Base-by-base conservation (phyloP, 2,113 vertebrate species). In the Rafetus swinhoei region DNA sequence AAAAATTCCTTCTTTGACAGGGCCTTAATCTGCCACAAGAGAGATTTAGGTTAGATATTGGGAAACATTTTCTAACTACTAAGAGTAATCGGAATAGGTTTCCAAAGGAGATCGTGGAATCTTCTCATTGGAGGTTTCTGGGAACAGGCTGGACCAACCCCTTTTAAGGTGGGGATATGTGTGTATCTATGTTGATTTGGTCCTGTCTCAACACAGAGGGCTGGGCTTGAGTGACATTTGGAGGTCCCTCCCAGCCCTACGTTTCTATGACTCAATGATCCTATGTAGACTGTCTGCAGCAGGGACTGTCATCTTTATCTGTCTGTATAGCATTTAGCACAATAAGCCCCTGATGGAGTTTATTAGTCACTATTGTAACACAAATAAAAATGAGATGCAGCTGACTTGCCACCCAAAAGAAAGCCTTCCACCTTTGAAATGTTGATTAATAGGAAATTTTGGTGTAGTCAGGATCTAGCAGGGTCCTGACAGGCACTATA, bases 381-480 rank as follows among this genome's bases (percentile, higher is more conserved):
- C 2, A 0, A 50, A 72, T 84, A 88, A 32, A 65, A 79, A 32
- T 55, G 93, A 95, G 7, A 18, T 45, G 45, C 54, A 57, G 32
- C 80, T 2, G 11, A 62, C 77, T 80, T 55, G 52, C 55, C 62
- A 60, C 15, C 32, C 81, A 84, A 82, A 81, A 87, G 84, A 90
- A 95, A 92, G 88, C 84, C 82, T 95, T 95, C 90, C 85, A 90
- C 91, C 94, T 95, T 90, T 1, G 0, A 24, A 50, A 27, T 24
- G 55, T 52, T 52, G 85, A 52, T 90, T 87, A 87, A 16, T 84
- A 91, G 90, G 94, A 96, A 95, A 74, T 22, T 10, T 25, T 52
- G n/a, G 27, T 54, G 50, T 83, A 97, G 81, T 45, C 21, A 76
- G 21, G 72, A 74, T 10, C 35, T 24, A 11, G 9, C 8, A 35